These are phyloP conservation scores for Temnothorax rugatulus DNA, from an alignment of 2,888 invertebrate species.

Conservation along the genomic window DNA sequence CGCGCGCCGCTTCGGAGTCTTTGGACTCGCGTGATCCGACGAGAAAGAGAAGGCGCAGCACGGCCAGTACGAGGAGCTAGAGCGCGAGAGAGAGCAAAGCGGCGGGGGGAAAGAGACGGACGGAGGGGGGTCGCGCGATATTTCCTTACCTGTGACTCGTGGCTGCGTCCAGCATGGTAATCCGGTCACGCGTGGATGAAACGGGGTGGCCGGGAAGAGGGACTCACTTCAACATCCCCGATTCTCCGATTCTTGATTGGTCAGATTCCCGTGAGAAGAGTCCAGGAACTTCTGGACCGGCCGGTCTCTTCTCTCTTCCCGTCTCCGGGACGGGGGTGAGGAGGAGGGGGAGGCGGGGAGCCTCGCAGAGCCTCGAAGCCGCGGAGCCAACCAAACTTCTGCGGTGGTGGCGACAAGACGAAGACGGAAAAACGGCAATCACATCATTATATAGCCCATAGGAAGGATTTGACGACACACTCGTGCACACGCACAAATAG, in stretches of 20 bases:
- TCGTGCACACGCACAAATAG: slow-evolving; percentile 47
- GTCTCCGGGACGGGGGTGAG: too few species aligned
- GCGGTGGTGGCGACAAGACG: too few species aligned
- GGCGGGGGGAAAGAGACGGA: neutral
- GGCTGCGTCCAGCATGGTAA: slow-evolving; percentile 84
- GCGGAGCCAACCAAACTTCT: neutral
- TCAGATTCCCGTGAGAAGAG: slow-evolving; percentile 62
- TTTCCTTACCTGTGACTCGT: slow-evolving; percentile 82
- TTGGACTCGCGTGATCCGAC: slow-evolving; percentile 31
- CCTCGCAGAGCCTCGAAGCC: neutral
- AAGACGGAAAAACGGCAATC: neutral
- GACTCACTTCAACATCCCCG: slow-evolving; percentile 73
- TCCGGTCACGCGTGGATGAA: slow-evolving; percentile 71
- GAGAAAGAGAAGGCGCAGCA: slow-evolving; percentile 12
- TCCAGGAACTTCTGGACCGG: slow-evolving; percentile 60
- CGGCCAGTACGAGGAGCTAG: slow-evolving; percentile 32
- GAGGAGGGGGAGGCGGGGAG: too few species aligned
- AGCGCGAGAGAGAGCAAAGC: slow-evolving; percentile 46
- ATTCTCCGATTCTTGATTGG: slow-evolving; percentile 27
- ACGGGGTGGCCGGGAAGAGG: slow-evolving; percentile 61
- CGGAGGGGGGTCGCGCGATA: slow-evolving; percentile 53
- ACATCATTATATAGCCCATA: slow-evolving; percentile 1
- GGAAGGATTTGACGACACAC: too few species aligned
- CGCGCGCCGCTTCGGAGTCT: slow-evolving; percentile 29
- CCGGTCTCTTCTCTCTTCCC: too few species aligned